Conservation (phyloP, 2,888 invertebrate species). For the Pantelozetes paolii region DNA sequence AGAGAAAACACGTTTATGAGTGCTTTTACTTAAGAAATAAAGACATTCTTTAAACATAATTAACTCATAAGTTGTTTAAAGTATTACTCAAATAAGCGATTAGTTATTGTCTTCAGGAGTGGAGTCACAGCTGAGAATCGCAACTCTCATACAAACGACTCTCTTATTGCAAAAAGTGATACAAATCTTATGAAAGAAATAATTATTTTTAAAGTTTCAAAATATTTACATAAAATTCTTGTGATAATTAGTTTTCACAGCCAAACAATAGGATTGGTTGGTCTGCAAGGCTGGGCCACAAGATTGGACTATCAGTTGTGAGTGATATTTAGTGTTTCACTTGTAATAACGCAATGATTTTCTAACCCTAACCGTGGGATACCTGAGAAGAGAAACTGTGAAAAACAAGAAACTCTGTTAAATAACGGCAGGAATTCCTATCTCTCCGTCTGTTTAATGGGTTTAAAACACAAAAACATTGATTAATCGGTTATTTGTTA, state of each 20-base stretch:
- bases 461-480: no score
- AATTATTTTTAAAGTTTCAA: slow-evolving; percentile 1
- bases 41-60: neutral
- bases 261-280: neutral
- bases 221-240: neutral
- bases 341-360: no score
- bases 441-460: no score
- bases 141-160: neutral
- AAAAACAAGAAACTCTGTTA: no score
- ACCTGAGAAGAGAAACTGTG: no score
- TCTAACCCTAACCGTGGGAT: no score
- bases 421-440: no score
- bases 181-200: slow-evolving; percentile 17
- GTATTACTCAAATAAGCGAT: neutral
- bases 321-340: no score
- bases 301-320: no score
- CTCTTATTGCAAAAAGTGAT: slow-evolving; percentile 5
- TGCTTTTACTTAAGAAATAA: neutral
- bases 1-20: slow-evolving; percentile 1
- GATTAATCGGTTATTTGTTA: no score
- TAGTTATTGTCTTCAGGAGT: neutral
- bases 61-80: neutral
- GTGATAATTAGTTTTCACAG: neutral
- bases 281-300: no score
- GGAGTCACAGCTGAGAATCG: neutral